Base-by-base conservation (phyloP, 1,140 invertebrate genomes). In the Heliothis virescens region DNA sequence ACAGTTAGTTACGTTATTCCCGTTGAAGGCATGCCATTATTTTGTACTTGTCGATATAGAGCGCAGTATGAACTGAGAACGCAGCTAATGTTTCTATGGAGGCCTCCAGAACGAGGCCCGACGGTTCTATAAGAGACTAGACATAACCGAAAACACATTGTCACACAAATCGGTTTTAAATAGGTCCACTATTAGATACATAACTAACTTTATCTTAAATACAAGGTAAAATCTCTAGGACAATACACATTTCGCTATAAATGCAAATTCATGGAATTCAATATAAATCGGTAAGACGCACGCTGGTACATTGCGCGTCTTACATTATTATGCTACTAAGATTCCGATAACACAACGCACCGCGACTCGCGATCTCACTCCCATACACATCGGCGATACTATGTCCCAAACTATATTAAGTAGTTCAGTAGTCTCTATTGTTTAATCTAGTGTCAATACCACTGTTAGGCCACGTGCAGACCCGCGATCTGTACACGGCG, bases 251-350 rank as follows among this genome's bases (percentile, higher is more conserved):
- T 92, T 92, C 91, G 90, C 89, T 92, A 93, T 94, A 94, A 94
- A 94, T 94, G 93, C 93, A 94, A 94, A 94, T 94, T 94, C 92
- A 94, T 93, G 93, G 93, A 94, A 94, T 94, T 94, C 92, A 94
- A 93, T 91, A 92, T 90, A 87, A 90, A 87, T 81, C 85, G 83
- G 87, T 94, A 92, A 94, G 91, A 89, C 89, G 82, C 60, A 77
- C 65, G 59, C 85, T 69, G 80, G 74, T 76, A 76, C 60, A 76
- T 21, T 75, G 82, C 29, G 65, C 81, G 86, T 77, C 90, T 94
- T 92, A 94, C 87, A 86, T 78, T 93, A 94, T 93, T 94, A 93
- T 93, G 91, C 91, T 94, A 93, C 87, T 83, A 81, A 87, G 85
- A 88, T 89, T 86, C 84, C 83, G 83, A 83, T 72, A 77, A 83